phyloP scores from a whole-genome alignment of 2,797 vertebrate genomes.

The Schizopygopsis pylzovi region DNA sequence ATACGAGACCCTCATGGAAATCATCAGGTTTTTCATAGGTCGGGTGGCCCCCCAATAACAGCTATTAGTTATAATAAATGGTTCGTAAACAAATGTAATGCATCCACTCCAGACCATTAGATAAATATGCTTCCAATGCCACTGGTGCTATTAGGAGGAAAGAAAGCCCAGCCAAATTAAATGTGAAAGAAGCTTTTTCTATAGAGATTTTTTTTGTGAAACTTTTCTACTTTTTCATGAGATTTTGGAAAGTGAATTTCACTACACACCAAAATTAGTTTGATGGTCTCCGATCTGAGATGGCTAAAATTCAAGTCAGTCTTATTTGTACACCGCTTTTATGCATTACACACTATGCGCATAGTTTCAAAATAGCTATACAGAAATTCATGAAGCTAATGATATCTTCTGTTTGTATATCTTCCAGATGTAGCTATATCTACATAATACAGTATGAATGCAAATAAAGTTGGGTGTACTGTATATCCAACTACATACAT shows the following conservation, averaged over 20 bases:
- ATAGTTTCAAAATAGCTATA: not conserved
- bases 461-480: not conserved
- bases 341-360: not conserved
- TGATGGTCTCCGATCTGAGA: not conserved
- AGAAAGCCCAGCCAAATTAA: not conserved
- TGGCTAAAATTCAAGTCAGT: not conserved
- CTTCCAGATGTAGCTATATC: not conserved
- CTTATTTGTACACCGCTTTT: not conserved
- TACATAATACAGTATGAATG: not conserved
- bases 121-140: not conserved
- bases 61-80: not conserved
- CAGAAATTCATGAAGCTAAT: not conserved
- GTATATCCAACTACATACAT: not conserved
- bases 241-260: not conserved
- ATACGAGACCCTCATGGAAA: not conserved
- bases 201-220: not conserved
- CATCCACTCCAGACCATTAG: not conserved
- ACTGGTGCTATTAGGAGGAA: not conserved
- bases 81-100: not conserved
- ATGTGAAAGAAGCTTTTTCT: not conserved
- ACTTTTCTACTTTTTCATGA: no score
- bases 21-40: not conserved
- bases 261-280: not conserved
- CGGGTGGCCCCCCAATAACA: not conserved
- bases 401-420: not conserved